phyloP scores from a whole-genome alignment of 1,140 invertebrate genomes.

The Eueides isabella region DNA sequence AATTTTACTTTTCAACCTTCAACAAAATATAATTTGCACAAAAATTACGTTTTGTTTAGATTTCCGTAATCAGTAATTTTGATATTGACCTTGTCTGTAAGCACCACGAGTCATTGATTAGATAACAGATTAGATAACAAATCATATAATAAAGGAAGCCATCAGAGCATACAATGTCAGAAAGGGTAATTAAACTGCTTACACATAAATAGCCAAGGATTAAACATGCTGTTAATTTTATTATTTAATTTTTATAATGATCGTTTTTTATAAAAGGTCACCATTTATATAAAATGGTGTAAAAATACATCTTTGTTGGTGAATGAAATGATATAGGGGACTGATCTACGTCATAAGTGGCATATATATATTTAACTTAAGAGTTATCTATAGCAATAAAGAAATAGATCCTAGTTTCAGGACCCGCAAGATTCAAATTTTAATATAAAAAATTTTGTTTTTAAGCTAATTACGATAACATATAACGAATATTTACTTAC shows the following conservation, averaged over 20 bases:
- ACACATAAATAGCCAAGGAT: constrained; percentile 3
- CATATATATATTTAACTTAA: not conserved
- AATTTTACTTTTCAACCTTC: constrained; percentile 6
- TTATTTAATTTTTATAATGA: not conserved
- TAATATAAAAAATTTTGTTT: no score
- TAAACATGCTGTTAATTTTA: not conserved
- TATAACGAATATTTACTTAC: no score
- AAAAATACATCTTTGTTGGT: not conserved
- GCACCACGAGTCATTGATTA: constrained; percentile 25
- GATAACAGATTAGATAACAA: constrained; percentile 31
- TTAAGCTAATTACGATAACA: no score
- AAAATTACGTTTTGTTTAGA: not conserved
- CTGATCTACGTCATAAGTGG: not conserved
- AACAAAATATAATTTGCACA: constrained; percentile 8
- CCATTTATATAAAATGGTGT: not conserved
- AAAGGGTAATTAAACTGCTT: constrained; percentile 8
- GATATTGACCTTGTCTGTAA: constrained; percentile 35
- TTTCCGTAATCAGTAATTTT: constrained; percentile 32
- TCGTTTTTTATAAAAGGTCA: not conserved
- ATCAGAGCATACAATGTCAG: constrained; percentile 12
- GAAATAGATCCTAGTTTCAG: not conserved
- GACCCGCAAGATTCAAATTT: no score
- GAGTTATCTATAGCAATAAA: not conserved
- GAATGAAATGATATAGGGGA: not conserved
- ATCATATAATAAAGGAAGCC: constrained; percentile 28